These are phyloP conservation scores for Amazona ochrocephala DNA, from an alignment of 2,797 vertebrate species.

Conservation along the genomic window DNA sequence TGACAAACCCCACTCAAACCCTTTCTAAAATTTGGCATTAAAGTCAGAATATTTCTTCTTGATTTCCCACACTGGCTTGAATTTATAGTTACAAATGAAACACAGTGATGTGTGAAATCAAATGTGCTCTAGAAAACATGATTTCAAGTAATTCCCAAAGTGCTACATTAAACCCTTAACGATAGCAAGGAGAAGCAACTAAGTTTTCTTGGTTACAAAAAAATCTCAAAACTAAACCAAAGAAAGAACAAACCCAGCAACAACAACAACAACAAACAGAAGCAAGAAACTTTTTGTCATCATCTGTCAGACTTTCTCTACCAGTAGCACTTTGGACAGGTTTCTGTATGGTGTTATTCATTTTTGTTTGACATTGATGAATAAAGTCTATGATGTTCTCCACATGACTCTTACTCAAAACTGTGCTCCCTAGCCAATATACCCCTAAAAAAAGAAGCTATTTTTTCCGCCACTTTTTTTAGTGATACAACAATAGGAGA, in stretches of 20 bases:
- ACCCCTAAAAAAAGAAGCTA: neutral
- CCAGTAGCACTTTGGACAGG: neutral
- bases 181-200: neutral
- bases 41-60: neutral
- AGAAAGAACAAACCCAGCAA: neutral
- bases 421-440: neutral
- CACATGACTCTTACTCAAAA: conserved; percentile 21
- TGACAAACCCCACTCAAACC: neutral
- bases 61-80: neutral
- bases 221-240: neutral
- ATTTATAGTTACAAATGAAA: neutral
- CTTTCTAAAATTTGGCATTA: neutral
- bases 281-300: neutral
- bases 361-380: neutral
- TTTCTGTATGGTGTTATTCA: neutral
- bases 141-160: neutral
- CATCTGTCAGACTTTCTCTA: neutral
- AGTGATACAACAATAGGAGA: neutral
- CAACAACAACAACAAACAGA: neutral
- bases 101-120: neutral
- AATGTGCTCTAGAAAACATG: neutral
- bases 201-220: neutral
- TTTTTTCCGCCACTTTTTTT: neutral
- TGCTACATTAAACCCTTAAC: neutral
- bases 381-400: conserved; percentile 2